phyloP scores from a whole-genome alignment of 2,113 vertebrate species.

The Dromaius novaehollandiae region DNA sequence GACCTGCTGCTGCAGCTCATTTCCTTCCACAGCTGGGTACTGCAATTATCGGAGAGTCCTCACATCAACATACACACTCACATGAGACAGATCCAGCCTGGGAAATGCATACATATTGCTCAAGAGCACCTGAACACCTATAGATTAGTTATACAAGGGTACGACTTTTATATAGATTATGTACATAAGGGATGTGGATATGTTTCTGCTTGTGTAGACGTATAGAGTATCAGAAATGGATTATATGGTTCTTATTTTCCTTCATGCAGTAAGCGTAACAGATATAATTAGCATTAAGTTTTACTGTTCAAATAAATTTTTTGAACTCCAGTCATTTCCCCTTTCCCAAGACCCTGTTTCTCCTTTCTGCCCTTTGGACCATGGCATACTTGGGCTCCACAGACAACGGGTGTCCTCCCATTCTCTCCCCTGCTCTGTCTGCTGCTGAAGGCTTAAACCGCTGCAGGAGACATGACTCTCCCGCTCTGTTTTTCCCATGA shows the following conservation, averaged over 20 bases:
- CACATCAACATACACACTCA: background rate
- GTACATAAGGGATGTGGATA: background rate
- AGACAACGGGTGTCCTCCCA: background rate
- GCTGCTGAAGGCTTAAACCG: background rate
- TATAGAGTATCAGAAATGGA: background rate
- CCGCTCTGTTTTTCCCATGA: background rate
- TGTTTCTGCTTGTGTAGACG: background rate
- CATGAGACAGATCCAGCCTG: background rate
- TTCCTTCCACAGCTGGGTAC: conserved; percentile 1
- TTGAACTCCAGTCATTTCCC: background rate
- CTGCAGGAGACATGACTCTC: background rate
- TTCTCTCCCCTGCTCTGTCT: rapidly evolving
- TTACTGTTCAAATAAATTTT: background rate
- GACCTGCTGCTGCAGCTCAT: background rate
- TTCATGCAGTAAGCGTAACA: background rate
- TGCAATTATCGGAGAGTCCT: background rate
- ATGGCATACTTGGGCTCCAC: background rate
- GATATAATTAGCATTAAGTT: background rate
- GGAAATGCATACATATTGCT: background rate
- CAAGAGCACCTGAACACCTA: background rate
- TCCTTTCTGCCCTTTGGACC: background rate
- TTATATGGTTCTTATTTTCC: background rate
- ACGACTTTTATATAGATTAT: background rate
- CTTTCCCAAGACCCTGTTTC: background rate
- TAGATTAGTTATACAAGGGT: background rate